These are phyloP conservation scores for Amphiura filiformis DNA, from an alignment of 35 echinoderm and acorn worm species.

Conservation along the genomic window DNA sequence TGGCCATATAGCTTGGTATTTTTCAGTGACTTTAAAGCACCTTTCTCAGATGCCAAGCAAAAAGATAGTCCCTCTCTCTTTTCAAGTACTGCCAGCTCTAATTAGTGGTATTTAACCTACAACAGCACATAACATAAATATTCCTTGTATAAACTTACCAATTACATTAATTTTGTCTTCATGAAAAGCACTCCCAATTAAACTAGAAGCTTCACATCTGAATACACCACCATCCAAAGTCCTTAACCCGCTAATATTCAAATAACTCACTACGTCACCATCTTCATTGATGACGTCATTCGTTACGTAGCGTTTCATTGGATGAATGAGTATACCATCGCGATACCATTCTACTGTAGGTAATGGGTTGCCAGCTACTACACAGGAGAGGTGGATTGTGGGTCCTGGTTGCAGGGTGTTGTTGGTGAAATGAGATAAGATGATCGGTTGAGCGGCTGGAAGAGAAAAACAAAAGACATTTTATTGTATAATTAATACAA, in stretches of 20 bases:
- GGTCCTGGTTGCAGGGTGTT: slow-evolving; percentile 86
- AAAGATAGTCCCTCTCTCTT: no score
- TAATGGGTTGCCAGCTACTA: slow-evolving; percentile 83
- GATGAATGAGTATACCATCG: slow-evolving; percentile 61
- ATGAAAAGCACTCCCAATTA: slow-evolving; percentile 47
- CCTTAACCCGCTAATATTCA: slow-evolving; percentile 88
- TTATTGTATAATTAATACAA: no score
- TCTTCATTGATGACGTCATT: slow-evolving; percentile 83
- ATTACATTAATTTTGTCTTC: slow-evolving; percentile 82
- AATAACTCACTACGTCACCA: slow-evolving; percentile 84
- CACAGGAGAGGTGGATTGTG: slow-evolving; percentile 72
- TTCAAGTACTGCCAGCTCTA: no score
- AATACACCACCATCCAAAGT: slow-evolving; percentile 87
- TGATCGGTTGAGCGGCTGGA: slow-evolving; percentile 79
- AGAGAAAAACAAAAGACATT: background rate
- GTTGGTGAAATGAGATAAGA: slow-evolving; percentile 79
- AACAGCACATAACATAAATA: no score
- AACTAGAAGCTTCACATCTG: slow-evolving; percentile 81
- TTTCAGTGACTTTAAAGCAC: no score
- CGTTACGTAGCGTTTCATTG: slow-evolving; percentile 39
- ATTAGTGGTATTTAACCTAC: no score
- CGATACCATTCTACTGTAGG: slow-evolving; percentile 77
- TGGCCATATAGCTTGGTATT: no score
- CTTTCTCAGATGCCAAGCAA: no score
- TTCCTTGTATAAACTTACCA: slow-evolving; percentile 72